These are phyloP conservation scores for Drosophila yakuba DNA, from an alignment of 1,140 invertebrate genomes.

Conservation along the genomic window DNA sequence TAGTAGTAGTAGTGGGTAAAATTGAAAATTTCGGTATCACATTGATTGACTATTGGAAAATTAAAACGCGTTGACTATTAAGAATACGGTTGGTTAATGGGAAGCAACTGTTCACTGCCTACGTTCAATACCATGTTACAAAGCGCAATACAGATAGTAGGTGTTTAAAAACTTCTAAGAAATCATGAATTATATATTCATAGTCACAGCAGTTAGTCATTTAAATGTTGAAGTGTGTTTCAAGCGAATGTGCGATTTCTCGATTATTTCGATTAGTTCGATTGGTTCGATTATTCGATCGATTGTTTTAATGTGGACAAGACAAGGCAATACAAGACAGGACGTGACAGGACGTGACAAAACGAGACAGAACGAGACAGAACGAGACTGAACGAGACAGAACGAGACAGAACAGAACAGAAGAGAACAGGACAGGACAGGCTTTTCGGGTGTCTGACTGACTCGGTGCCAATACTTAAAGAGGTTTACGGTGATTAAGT, in stretches of 20 bases:
- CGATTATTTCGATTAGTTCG: too few relatives aligned
- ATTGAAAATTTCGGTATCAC: constrained; percentile 23
- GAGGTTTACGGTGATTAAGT: constrained; percentile 13
- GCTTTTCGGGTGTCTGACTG: constrained; percentile 7
- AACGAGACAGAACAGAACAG: not conserved
- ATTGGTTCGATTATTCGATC: too few relatives aligned
- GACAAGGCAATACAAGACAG: not conserved
- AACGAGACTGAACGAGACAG: not conserved
- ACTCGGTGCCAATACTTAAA: constrained; percentile 6
- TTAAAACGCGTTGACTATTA: constrained; percentile 10
- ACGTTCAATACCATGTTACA: constrained; percentile 13
- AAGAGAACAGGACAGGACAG: not conserved
- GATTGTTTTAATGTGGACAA: not conserved
- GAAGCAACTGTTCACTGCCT: constrained; percentile 31
- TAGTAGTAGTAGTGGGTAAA: constrained; percentile 1
- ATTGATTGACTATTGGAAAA: constrained; percentile 6
- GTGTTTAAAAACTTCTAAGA: constrained; percentile 7
- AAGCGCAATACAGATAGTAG: constrained; percentile 9
- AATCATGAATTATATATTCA: constrained; percentile 1
- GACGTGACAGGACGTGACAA: not conserved
- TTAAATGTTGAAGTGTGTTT: constrained; percentile 10
- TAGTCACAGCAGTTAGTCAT: not conserved
- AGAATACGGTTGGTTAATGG: constrained; percentile 10
- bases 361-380: not conserved
- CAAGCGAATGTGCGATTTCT: not conserved